Percentiles rank a stretch among this genome's conserved stretches.
Evolutionary conservation across 1,140 invertebrate species (phyloP).

Genomic region (Spodoptera litura): DNA sequence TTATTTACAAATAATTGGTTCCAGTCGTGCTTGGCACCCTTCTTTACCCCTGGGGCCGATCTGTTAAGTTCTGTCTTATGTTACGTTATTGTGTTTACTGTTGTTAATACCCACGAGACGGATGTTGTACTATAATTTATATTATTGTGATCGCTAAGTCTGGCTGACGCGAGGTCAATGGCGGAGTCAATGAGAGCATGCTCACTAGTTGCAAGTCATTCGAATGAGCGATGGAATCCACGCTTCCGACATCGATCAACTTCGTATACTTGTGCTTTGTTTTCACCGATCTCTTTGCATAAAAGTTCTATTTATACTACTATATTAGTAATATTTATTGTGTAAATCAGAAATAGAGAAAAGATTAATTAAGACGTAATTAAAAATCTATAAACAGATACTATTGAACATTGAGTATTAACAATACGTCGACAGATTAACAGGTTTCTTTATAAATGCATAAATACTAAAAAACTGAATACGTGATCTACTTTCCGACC

Average conservation of each 20-base stretch:
- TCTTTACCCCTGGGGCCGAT: conserved; percentile 66
- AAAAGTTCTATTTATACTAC: background rate
- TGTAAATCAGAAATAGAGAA: background rate
- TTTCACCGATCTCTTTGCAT: conserved; percentile 49
- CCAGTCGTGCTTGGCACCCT: conserved; percentile 51
- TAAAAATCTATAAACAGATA: too few species aligned
- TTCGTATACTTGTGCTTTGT: conserved; percentile 59
- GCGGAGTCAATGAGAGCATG: conserved; percentile 83
- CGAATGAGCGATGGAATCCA: conserved; percentile 75
- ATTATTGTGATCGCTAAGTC: conserved; percentile 72
- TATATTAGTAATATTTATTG: too few species aligned
- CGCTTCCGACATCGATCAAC: conserved; percentile 77
- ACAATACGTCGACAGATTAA: too few species aligned
- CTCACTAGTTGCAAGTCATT: conserved; percentile 81
- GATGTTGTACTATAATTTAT: conserved; percentile 78
- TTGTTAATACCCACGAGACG: conserved; percentile 70
- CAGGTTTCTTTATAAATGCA: too few species aligned
- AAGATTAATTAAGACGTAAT: background rate
- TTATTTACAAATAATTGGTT: conserved; percentile 56
- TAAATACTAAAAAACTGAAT: too few species aligned
- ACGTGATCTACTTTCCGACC: too few species aligned
- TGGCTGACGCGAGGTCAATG: conserved; percentile 75
- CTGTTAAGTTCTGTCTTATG: conserved; percentile 65
- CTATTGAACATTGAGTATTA: too few species aligned
- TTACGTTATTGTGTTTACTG: conserved; percentile 58